Evolutionary conservation across 2,797 vertebrate genomes (phyloP).

Genomic region (Artibeus jamaicensis): DNA sequence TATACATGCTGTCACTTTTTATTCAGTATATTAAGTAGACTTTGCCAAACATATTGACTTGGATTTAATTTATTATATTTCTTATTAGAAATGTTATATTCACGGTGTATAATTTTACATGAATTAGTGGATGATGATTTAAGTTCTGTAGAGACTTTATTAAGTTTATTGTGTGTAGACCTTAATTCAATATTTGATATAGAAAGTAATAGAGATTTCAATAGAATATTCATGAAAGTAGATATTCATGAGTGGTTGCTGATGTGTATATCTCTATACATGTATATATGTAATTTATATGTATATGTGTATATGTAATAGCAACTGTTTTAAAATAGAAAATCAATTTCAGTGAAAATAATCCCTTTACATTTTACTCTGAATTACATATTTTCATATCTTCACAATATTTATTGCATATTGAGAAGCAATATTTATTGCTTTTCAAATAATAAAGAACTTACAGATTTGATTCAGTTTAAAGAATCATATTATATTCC

Average conservation of each 20-base stretch:
- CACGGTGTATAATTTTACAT: slow-evolving; percentile 41
- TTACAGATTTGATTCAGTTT: background rate
- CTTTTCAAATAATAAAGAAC: background rate
- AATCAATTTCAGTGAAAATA: slow-evolving; percentile 47
- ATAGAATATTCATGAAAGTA: slow-evolving; percentile 40
- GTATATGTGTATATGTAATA: background rate
- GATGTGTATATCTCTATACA: slow-evolving; percentile 12
- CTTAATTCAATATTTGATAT: slow-evolving; percentile 59
- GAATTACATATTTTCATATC: slow-evolving; percentile 27
- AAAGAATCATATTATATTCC: background rate
- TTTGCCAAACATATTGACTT: slow-evolving; percentile 62
- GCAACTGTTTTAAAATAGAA: slow-evolving; percentile 47
- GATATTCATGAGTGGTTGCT: slow-evolving; percentile 38
- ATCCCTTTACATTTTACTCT: slow-evolving; percentile 24
- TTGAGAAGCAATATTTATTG: too few relatives aligned
- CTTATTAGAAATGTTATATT: slow-evolving; percentile 53
- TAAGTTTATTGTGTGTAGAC: slow-evolving; percentile 53
- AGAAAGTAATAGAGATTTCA: slow-evolving; percentile 43
- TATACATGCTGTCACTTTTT: slow-evolving; percentile 17
- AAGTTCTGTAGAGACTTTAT: slow-evolving; percentile 48
- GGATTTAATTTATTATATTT: slow-evolving; percentile 66
- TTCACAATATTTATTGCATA: background rate
- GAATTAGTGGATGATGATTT: slow-evolving; percentile 61
- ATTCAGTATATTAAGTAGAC: slow-evolving; percentile 42
- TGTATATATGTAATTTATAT: background rate